These are phyloP conservation scores for Pissodes strobi DNA, from an alignment of 1,140 invertebrate species.

Conservation along the genomic window DNA sequence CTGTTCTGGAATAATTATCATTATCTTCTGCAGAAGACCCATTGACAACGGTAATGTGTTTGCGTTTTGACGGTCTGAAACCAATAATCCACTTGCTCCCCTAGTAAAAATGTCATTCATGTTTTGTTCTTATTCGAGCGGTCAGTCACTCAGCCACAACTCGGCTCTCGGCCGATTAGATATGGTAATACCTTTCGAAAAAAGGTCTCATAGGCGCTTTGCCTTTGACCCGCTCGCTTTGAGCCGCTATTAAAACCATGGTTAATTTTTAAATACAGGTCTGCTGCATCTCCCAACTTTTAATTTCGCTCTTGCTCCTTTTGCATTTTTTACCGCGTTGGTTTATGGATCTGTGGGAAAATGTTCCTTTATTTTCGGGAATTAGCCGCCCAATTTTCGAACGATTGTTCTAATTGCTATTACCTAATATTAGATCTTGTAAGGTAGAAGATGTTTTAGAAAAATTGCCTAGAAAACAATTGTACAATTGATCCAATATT, in stretches of 20 bases:
- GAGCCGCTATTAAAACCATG: conserved; percentile 29
- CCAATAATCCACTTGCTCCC: not conserved
- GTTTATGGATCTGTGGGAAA: conserved; percentile 25
- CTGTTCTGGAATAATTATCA: too few relatives aligned
- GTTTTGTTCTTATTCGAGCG: conserved; percentile 29
- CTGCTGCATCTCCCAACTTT: conserved; percentile 23
- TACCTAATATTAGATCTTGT: too few relatives aligned
- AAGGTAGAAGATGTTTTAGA: too few relatives aligned
- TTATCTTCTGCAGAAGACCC: too few relatives aligned
- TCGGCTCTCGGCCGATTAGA: conserved; percentile 24
- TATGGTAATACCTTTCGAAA: conserved; percentile 32
- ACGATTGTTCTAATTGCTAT: too few relatives aligned
- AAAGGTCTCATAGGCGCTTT: conserved; percentile 30
- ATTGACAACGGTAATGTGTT: too few relatives aligned
- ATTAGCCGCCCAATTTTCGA: too few relatives aligned
- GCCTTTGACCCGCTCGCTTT: conserved; percentile 27
- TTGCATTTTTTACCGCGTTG: not conserved
- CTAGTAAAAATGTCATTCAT: conserved; percentile 25
- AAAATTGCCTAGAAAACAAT: too few relatives aligned
- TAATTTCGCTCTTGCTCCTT: conserved; percentile 17
- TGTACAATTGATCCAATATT: too few relatives aligned
- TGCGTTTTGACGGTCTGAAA: too few relatives aligned
- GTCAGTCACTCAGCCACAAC: conserved; percentile 27
- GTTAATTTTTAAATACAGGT: conserved; percentile 33
- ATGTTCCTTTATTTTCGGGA: too few relatives aligned